A percentile compares a stretch with the other conserved stretches of the same genome.
Conservation (phyloP, 2,113 vertebrate genomes). For the Jaculus jaculus region DNA sequence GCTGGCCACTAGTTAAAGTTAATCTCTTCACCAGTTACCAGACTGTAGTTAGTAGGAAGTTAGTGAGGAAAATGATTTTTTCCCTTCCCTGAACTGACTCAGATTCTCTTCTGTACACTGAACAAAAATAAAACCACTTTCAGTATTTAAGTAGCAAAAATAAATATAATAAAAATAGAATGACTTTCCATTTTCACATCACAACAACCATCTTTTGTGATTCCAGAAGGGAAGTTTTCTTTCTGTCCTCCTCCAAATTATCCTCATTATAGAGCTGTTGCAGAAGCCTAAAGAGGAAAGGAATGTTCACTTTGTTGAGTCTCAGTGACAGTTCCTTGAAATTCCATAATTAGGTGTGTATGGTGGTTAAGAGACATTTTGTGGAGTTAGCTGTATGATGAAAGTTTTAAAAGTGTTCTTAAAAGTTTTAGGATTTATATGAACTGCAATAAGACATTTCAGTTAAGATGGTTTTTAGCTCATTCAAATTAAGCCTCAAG, state of each 20-base stretch:
- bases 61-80: background rate
- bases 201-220: background rate
- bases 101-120: background rate
- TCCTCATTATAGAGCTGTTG: slow-evolving; percentile 33
- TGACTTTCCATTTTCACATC: background rate
- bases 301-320: background rate
- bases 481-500: slow-evolving; percentile 48
- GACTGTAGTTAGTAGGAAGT: rapidly evolving
- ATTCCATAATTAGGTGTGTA: slow-evolving; percentile 39
- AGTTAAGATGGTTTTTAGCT: slow-evolving; percentile 25
- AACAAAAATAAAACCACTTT: slow-evolving; percentile 60
- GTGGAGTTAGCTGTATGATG: background rate
- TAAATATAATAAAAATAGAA: slow-evolving; percentile 64
- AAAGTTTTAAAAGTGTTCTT: background rate
- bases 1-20: too few species aligned
- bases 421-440: slow-evolving; percentile 14
- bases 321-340: background rate
- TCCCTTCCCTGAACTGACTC: background rate
- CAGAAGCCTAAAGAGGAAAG: background rate
- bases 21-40: rapidly evolving
- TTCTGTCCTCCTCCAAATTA: slow-evolving; percentile 8
- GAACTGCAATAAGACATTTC: slow-evolving; percentile 47
- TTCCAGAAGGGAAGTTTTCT: slow-evolving; percentile 22
- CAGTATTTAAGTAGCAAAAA: slow-evolving; percentile 44
- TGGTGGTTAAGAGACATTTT: background rate